A percentile compares a stretch with the other conserved stretches of the same genome.
phyloP scores from a whole-genome alignment of 1,140 invertebrate species.

The Drosophila rhopaloa region DNA sequence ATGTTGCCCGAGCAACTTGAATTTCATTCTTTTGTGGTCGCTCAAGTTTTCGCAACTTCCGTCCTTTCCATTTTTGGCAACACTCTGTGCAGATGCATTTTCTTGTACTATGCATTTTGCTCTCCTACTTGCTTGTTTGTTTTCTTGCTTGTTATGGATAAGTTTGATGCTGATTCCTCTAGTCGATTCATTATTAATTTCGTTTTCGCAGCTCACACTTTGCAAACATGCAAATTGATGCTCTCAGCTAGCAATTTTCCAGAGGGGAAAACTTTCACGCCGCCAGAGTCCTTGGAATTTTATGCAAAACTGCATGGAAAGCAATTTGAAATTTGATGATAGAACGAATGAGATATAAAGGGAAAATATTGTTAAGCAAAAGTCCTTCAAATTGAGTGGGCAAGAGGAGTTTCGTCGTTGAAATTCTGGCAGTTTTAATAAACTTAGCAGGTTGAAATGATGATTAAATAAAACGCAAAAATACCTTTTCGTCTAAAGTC shows the following conservation, averaged over 20 bases:
- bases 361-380: constrained; percentile 14
- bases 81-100: constrained; percentile 23
- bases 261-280: constrained; percentile 13
- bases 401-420: constrained; percentile 1
- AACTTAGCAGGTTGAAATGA: neutral
- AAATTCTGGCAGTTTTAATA: neutral
- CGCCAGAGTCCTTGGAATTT: constrained; percentile 12
- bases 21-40: constrained; percentile 44
- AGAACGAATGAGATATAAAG: constrained; percentile 3
- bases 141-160: constrained; percentile 36
- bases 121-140: constrained; percentile 28
- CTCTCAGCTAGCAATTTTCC: constrained; percentile 21
- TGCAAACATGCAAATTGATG: constrained; percentile 45
- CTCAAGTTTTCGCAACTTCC: constrained; percentile 35
- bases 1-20: constrained; percentile 61
- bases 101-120: constrained; percentile 15
- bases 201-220: constrained; percentile 31
- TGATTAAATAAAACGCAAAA: constrained; percentile 5
- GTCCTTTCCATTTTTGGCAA: constrained; percentile 29
- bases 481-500: no score
- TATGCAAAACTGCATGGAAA: constrained; percentile 29
- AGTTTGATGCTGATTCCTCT: constrained; percentile 37
- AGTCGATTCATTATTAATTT: constrained; percentile 54
- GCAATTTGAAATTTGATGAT: constrained; percentile 37
- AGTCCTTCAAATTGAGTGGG: constrained; percentile 9